Evolutionary conservation across 2,113 vertebrate species (phyloP).

Genomic region (Aspidoscelis tigris): DNA sequence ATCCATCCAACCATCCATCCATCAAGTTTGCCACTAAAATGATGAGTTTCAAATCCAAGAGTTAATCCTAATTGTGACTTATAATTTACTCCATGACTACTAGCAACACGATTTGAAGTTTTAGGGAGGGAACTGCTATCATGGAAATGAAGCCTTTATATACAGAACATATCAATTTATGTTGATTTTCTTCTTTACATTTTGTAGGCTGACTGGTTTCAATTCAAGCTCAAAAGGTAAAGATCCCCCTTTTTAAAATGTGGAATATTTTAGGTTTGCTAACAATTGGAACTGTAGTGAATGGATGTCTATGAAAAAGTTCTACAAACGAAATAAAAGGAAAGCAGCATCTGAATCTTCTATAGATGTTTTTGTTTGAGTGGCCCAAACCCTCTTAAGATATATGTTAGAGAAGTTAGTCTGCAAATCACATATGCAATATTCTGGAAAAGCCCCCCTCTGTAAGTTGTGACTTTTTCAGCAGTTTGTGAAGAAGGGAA

Average conservation of each 20-base stretch:
- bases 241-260: neutral
- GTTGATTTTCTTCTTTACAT: slow-evolving; percentile 42
- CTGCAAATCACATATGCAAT: neutral
- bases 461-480: neutral
- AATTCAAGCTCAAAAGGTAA: slow-evolving; percentile 71
- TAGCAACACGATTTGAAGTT: too few relatives aligned
- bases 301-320: neutral
- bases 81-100: too few relatives aligned
- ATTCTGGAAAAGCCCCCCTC: neutral
- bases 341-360: neutral
- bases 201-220: slow-evolving; percentile 63
- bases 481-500: too few relatives aligned
- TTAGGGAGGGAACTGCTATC: neutral
- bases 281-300: neutral
- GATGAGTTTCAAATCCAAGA: too few relatives aligned
- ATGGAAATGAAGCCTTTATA: slow-evolving; percentile 17
- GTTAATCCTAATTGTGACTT: too few relatives aligned
- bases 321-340: fast-evolving
- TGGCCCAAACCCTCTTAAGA: neutral
- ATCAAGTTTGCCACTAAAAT: too few relatives aligned
- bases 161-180: slow-evolving; percentile 6
- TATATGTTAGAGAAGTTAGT: neutral
- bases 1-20: too few relatives aligned
- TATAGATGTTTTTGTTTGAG: too few relatives aligned
- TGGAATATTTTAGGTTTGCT: slow-evolving; percentile 5